Conservation (phyloP, 2,888 invertebrate species). For the Molorchus minor region DNA sequence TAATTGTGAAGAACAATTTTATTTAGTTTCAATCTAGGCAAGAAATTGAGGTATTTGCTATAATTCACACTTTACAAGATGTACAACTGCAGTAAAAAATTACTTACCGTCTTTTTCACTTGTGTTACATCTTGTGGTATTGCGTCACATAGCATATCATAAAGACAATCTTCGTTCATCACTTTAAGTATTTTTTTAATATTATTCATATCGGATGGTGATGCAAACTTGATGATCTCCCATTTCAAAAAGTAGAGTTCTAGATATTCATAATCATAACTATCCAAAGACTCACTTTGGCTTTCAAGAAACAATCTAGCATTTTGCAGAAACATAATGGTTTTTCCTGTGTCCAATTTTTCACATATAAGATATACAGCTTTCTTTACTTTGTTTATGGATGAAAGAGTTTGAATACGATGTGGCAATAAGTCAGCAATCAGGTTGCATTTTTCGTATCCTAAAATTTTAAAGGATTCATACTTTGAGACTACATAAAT, state of each 20-base stretch:
- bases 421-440: constrained; percentile 49
- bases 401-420: constrained; percentile 54
- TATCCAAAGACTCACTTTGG: too few relatives aligned
- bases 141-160: constrained; percentile 28
- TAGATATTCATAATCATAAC: constrained; percentile 45
- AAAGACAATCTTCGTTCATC: constrained; percentile 46
- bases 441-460: constrained; percentile 42
- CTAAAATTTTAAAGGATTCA: constrained; percentile 37
- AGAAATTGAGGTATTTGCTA: too few relatives aligned
- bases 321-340: constrained; percentile 46
- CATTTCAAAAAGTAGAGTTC: constrained; percentile 57
- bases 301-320: constrained; percentile 39
- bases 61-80: neutral
- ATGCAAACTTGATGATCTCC: constrained; percentile 49
- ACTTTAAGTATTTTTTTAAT: constrained; percentile 49
- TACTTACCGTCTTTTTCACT: neutral
- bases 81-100: neutral
- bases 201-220: constrained; percentile 44
- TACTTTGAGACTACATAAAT: neutral
- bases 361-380: constrained; percentile 63
- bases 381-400: constrained; percentile 63
- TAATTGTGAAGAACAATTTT: too few relatives aligned
- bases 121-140: neutral
- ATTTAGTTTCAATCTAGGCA: too few relatives aligned
- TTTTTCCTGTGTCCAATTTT: constrained; percentile 54